phyloP scores from a whole-genome alignment of 2,888 invertebrate species.

The Pachymerium ferrugineum region DNA sequence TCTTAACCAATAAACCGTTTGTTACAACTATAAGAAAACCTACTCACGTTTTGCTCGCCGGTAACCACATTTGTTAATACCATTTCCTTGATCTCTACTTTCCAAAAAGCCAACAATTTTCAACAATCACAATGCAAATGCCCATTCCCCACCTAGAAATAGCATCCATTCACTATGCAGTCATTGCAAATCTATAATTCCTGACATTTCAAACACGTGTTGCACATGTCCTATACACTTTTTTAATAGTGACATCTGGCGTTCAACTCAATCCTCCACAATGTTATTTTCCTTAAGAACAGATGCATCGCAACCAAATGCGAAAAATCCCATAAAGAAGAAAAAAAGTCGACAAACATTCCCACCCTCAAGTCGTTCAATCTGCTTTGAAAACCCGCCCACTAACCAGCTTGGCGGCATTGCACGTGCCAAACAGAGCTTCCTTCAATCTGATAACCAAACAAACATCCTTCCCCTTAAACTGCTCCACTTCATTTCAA shows the following conservation, averaged over 20 bases:
- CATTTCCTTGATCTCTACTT: too few species aligned
- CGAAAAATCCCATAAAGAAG: background rate
- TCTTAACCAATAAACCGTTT: too few species aligned
- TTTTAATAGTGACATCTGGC: conserved; percentile 9
- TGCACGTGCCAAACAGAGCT: background rate
- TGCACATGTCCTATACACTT: conserved; percentile 1
- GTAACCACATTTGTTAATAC: too few species aligned
- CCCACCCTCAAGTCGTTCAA: background rate
- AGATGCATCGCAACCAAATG: background rate
- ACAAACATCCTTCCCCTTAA: conserved; percentile 16
- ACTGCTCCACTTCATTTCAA: background rate
- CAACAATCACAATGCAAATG: too few species aligned
- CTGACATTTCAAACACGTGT: background rate
- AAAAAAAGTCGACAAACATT: background rate
- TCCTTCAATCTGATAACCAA: conserved; percentile 6
- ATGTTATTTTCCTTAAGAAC: background rate
- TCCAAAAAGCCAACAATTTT: too few species aligned
- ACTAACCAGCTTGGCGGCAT: background rate
- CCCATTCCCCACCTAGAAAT: too few species aligned
- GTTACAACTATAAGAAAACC: too few species aligned
- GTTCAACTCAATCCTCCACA: background rate
- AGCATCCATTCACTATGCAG: background rate
- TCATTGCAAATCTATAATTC: background rate
- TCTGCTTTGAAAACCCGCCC: background rate
- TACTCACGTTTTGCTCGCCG: too few species aligned